These are phyloP conservation scores for Spodoptera litura DNA, from an alignment of 1,140 invertebrate genomes.

Conservation along the genomic window DNA sequence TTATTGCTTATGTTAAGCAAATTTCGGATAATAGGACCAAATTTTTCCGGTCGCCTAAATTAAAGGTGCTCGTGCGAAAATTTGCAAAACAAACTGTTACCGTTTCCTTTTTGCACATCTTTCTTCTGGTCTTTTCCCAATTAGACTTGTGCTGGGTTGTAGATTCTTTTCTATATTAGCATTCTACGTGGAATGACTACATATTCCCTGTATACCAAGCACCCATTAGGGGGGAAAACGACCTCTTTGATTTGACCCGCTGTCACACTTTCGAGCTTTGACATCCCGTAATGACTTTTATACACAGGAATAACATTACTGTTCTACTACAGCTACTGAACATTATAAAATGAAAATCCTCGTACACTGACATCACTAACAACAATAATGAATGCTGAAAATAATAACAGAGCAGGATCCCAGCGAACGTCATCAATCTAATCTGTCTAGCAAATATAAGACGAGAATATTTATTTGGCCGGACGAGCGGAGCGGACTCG, in stretches of 20 bases:
- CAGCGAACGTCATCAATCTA: slow-evolving; percentile 41
- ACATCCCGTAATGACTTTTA: too few relatives aligned
- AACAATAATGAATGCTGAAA: slow-evolving; percentile 43
- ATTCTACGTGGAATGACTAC: too few relatives aligned
- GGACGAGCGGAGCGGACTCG: slow-evolving; percentile 20
- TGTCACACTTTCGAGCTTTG: too few relatives aligned
- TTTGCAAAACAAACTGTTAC: not conserved
- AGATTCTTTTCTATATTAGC: too few relatives aligned
- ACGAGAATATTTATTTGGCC: slow-evolving; percentile 29
- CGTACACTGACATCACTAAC: slow-evolving; percentile 14
- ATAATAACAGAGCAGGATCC: slow-evolving; percentile 33
- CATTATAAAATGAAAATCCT: not conserved
- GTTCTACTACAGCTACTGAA: not conserved
- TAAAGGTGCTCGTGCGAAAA: not conserved
- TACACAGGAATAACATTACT: not conserved
- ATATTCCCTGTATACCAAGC: too few relatives aligned
- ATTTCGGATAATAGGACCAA: slow-evolving; percentile 14
- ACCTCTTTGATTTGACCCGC: too few relatives aligned
- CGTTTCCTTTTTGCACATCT: too few relatives aligned
- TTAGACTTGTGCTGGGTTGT: too few relatives aligned
- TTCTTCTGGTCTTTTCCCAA: too few relatives aligned
- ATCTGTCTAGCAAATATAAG: slow-evolving; percentile 43
- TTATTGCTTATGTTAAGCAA: slow-evolving; percentile 1
- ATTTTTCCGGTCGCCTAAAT: not conserved
- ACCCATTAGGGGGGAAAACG: too few relatives aligned